These are phyloP conservation scores for Ceyx melanurus DNA, from an alignment of 2,113 vertebrate genomes.

Conservation along the genomic window DNA sequence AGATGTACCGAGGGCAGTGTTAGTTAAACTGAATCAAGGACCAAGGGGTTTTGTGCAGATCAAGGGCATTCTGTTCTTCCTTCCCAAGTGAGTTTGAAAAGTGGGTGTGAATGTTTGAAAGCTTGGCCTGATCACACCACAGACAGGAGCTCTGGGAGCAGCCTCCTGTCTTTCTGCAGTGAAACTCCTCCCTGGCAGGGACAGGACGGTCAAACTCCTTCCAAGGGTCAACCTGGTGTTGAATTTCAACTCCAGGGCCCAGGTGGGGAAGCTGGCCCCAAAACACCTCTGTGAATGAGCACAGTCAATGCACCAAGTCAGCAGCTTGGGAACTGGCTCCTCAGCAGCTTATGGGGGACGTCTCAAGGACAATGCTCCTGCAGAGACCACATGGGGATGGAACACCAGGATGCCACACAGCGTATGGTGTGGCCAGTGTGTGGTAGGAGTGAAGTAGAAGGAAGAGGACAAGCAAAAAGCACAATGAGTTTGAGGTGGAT, in stretches of 20 bases:
- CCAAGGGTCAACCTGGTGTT: slow-evolving; percentile 35
- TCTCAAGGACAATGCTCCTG: background rate
- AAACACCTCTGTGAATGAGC: fast-evolving
- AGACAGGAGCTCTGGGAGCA: background rate
- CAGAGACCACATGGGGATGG: background rate
- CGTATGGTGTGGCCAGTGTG: fast-evolving
- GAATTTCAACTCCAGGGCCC: slow-evolving; percentile 36
- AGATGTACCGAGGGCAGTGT: background rate
- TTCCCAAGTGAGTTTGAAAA: background rate
- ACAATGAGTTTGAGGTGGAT: background rate
- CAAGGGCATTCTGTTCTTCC: background rate
- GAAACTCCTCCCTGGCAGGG: background rate
- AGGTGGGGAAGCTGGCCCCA: slow-evolving; percentile 45
- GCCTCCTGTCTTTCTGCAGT: fast-evolving
- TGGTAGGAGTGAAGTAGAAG: background rate
- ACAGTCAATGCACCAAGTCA: background rate
- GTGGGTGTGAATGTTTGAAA: background rate
- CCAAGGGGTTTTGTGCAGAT: background rate
- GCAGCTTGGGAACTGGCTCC: slow-evolving; percentile 5
- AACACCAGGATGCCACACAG: background rate
- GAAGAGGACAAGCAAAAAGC: background rate
- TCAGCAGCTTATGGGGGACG: slow-evolving; percentile 38
- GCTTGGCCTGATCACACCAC: background rate
- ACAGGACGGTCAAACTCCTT: background rate
- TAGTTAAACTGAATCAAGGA: background rate